A percentile compares a stretch with the other conserved stretches of the same genome.
Evolutionary conservation across 64 coral and sea anemone genomes (phyloP).

Genomic region (Dendronephthya gigantea): DNA sequence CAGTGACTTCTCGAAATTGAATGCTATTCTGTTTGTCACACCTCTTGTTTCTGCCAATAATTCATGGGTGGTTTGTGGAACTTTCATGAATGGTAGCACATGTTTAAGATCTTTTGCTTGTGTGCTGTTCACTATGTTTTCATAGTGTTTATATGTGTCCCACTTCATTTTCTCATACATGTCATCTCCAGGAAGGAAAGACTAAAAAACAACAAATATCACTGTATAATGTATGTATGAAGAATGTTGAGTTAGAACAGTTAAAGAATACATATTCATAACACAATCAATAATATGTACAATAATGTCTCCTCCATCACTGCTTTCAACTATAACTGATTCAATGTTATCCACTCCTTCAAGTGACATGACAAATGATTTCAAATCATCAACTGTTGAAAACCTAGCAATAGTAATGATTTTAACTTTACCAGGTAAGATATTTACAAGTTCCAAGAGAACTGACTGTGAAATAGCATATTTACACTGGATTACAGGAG

Average conservation of each 20-base stretch:
- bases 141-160: not conserved
- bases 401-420: slow-evolving; percentile 20
- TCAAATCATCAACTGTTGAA: slow-evolving; percentile 31
- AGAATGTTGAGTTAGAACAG: too few relatives aligned
- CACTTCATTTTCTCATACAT: not conserved
- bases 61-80: not conserved
- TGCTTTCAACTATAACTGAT: not conserved
- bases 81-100: not conserved
- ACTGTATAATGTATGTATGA: too few relatives aligned
- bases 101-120: not conserved
- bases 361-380: slow-evolving; percentile 31
- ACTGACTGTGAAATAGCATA: too few relatives aligned
- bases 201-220: not conserved
- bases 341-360: slow-evolving; percentile 28
- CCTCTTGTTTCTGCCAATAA: not conserved
- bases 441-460: too few relatives aligned
- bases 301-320: not conserved
- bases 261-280: too few relatives aligned
- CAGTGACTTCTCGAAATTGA: not conserved
- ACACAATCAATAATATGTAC: too few relatives aligned
- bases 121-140: not conserved
- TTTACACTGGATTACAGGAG: not conserved
- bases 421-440: not conserved
- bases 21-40: not conserved
- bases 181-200: not conserved